phyloP scores from a whole-genome alignment of 2,888 invertebrate genomes.

The Scrobipalpa atriplicella region DNA sequence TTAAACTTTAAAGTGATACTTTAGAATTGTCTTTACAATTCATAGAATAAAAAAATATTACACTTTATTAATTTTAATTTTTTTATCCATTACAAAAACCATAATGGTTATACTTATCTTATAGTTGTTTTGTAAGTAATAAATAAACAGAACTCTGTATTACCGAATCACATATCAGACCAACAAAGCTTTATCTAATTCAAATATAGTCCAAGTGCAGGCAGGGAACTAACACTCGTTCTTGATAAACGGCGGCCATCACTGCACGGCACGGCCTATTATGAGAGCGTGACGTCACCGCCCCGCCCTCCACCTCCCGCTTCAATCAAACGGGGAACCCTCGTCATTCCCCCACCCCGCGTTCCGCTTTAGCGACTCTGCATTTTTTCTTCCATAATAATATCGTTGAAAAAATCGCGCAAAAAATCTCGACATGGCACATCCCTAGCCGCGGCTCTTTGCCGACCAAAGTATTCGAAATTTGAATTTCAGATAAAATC shows the following conservation, averaged over 20 bases:
- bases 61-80: too few relatives aligned
- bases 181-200: constrained; percentile 33
- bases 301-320: constrained; percentile 79
- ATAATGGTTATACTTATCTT: background rate
- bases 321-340: constrained; percentile 82
- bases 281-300: constrained; percentile 82
- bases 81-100: background rate
- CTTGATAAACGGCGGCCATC: constrained; percentile 82
- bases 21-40: too few relatives aligned
- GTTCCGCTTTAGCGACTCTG: constrained; percentile 81
- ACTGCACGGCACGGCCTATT: constrained; percentile 81
- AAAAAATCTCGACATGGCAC: constrained; percentile 81
- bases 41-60: too few relatives aligned
- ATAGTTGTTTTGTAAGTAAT: background rate
- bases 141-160: background rate
- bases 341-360: constrained; percentile 81
- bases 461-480: constrained; percentile 58
- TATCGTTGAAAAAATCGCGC: constrained; percentile 81
- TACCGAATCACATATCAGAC: constrained; percentile 8
- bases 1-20: too few relatives aligned
- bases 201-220: constrained; percentile 71
- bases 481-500: constrained; percentile 52
- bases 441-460: constrained; percentile 69
- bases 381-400: constrained; percentile 81
- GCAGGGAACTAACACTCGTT: constrained; percentile 68